Evolutionary conservation across 2,113 vertebrate genomes (phyloP).

Genomic region (Alethe diademata): DNA sequence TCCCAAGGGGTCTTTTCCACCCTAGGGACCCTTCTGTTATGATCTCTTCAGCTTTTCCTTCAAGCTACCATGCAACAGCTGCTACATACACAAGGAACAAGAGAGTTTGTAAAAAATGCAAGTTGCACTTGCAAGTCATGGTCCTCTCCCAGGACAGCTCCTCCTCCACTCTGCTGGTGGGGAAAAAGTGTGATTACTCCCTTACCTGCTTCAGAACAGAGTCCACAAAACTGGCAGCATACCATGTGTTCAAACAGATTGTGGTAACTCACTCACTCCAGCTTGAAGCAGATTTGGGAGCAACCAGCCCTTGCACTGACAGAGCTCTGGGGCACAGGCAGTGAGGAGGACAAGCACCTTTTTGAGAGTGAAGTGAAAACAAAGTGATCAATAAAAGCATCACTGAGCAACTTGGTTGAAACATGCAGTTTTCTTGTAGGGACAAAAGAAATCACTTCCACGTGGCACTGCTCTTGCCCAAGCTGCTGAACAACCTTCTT

Average conservation of each 20-base stretch:
- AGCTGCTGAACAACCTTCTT: not conserved
- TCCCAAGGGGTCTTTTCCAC: not conserved
- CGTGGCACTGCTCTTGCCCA: accelerated
- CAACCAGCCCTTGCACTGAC: not conserved
- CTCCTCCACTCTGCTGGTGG: not conserved
- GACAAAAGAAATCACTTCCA: not conserved
- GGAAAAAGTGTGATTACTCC: accelerated
- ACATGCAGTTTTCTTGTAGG: not conserved
- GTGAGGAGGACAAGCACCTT: not conserved
- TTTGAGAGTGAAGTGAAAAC: not conserved
- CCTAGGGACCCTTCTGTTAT: not conserved
- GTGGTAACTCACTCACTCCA: not conserved
- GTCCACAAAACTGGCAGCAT: not conserved
- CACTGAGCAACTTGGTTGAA: not conserved
- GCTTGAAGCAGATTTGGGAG: not conserved
- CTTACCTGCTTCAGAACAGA: not conserved
- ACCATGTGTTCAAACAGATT: not conserved
- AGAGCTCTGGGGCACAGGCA: not conserved
- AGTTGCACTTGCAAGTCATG: accelerated
- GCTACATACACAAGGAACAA: not conserved
- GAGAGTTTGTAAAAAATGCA: not conserved
- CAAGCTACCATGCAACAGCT: not conserved
- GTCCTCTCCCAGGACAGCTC: not conserved
- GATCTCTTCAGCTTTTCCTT: not conserved
- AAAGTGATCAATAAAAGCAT: not conserved